phyloP scores from a whole-genome alignment of 2,797 vertebrate species.

The Chiroxiphia lanceolata region DNA sequence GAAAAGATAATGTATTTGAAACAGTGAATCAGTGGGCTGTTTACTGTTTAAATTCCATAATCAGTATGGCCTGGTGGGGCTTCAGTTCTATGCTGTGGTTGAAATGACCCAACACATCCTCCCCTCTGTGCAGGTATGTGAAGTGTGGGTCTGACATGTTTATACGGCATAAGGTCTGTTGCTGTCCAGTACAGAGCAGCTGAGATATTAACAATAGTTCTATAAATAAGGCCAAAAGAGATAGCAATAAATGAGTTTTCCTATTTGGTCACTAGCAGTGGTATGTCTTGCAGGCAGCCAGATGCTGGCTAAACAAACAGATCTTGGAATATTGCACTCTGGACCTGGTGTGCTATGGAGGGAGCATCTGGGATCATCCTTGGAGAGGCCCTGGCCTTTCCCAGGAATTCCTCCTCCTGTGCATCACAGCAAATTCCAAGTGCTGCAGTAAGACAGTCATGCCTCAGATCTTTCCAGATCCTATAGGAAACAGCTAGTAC shows the following conservation, averaged over 20 bases:
- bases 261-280: not conserved
- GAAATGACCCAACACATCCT: not conserved
- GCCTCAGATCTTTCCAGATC: slow-evolving; percentile 31
- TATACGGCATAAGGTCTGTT: not conserved
- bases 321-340: not conserved
- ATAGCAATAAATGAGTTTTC: not conserved
- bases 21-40: not conserved
- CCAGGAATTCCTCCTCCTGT: slow-evolving; percentile 19
- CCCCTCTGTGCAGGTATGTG: not conserved
- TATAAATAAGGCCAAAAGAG: not conserved
- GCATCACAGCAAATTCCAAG: slow-evolving; percentile 9
- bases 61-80: not conserved
- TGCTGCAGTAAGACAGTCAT: slow-evolving; percentile 23
- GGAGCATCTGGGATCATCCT: slow-evolving; percentile 9
- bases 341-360: not conserved
- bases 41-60: not conserved
- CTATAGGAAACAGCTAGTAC: slow-evolving; percentile 45
- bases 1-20: not conserved
- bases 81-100: not conserved
- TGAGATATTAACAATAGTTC: not conserved
- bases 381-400: not conserved
- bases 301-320: not conserved
- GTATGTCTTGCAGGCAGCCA: not conserved
- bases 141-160: not conserved
- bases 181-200: not conserved